A percentile compares a stretch with the other conserved stretches of the same genome.
Evolutionary conservation across 2,888 invertebrate genomes (phyloP).

Genomic region (Mesorhabditis spiculigera): DNA sequence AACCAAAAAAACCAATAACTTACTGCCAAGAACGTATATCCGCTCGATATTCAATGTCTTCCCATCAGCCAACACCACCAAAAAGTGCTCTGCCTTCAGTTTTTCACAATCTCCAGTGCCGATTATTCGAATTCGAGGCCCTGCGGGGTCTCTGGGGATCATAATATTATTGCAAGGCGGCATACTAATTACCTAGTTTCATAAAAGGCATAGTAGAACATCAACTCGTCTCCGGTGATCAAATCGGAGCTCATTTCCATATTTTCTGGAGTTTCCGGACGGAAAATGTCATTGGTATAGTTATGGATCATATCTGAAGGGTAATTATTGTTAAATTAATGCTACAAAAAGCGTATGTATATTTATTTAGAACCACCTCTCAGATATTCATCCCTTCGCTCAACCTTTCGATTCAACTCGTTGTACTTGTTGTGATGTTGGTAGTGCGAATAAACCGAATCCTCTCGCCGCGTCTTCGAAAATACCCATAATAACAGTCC

Average conservation of each 20-base stretch:
- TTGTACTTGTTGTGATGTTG: no score
- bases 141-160: not conserved
- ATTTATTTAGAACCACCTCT: no score
- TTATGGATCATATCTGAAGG: no score
- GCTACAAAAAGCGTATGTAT: no score
- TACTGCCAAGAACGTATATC: not conserved
- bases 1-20: not conserved
- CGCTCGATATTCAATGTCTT: not conserved
- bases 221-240: not conserved
- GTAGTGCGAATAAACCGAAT: no score
- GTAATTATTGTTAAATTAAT: no score
- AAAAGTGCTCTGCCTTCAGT: not conserved
- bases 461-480: no score
- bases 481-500: no score
- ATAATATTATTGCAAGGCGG: not conserved
- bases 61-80: not conserved
- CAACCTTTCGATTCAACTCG: no score
- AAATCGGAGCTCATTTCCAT: not conserved
- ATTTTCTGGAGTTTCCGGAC: no score
- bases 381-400: no score
- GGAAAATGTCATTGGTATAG: no score
- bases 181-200: not conserved
- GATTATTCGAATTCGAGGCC: not conserved
- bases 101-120: not conserved
- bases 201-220: conserved; percentile 1